Percentiles rank a stretch among this genome's conserved stretches.
Evolutionary conservation across 2,888 invertebrate genomes (phyloP).

Genomic region (Tuta absoluta): DNA sequence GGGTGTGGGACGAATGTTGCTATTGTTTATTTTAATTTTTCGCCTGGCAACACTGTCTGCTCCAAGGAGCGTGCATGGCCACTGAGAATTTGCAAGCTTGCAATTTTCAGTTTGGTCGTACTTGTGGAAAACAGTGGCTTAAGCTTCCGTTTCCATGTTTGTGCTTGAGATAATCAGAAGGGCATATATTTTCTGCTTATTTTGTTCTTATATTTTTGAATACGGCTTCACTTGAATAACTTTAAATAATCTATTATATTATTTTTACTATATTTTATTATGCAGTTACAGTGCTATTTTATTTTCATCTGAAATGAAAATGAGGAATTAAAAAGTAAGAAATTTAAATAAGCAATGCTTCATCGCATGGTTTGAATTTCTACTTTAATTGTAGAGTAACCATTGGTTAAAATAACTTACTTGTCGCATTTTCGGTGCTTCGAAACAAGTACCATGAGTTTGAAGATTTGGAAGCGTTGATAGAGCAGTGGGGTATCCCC

Average conservation of each 20-base stretch:
- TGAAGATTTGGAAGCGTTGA: too few species aligned
- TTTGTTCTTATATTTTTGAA: neutral
- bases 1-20: slow-evolving; percentile 73
- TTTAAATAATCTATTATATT: neutral
- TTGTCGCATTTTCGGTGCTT: too few species aligned
- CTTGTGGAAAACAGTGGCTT: slow-evolving; percentile 25
- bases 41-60: slow-evolving; percentile 53
- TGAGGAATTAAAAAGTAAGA: too few species aligned
- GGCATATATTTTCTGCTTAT: neutral
- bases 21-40: slow-evolving; percentile 80
- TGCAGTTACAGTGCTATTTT: too few species aligned
- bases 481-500: too few species aligned
- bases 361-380: too few species aligned
- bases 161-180: neutral
- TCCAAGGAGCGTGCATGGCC: neutral
- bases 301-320: too few species aligned
- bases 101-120: neutral
- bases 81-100: slow-evolving; percentile 2
- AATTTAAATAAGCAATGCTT: too few species aligned
- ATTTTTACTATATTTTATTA: neutral
- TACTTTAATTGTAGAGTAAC: too few species aligned
- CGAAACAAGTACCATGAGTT: too few species aligned
- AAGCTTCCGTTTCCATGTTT: slow-evolving; percentile 8
- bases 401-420: too few species aligned
- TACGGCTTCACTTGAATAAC: neutral